Evolutionary conservation across 2,797 vertebrate species (phyloP).

Genomic region (Antrozous pallidus): DNA sequence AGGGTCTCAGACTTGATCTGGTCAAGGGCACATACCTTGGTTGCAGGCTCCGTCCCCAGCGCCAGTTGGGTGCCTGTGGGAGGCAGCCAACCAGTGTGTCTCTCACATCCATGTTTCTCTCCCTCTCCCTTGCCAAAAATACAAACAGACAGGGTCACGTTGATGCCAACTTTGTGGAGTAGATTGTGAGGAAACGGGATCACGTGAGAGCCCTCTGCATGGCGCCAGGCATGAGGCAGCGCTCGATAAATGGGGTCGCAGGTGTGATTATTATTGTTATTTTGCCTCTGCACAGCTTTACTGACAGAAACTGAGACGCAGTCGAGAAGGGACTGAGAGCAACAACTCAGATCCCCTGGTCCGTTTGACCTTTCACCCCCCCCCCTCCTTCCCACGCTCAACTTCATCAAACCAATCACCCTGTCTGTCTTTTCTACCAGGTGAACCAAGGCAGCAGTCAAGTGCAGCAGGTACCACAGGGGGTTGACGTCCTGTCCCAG

Average conservation of each 20-base stretch:
- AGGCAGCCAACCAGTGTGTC: too few species aligned
- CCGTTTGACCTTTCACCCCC: neutral
- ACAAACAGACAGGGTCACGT: neutral
- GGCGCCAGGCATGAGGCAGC: neutral
- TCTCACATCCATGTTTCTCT: too few species aligned
- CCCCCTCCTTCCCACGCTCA: too few species aligned
- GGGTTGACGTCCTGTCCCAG: rapidly evolving
- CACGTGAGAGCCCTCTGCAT: rapidly evolving
- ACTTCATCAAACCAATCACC: neutral
- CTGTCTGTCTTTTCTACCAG: constrained; percentile 25
- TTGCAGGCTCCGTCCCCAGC: too few species aligned
- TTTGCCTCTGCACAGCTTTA: neutral
- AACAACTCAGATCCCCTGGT: neutral
- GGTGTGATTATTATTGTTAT: neutral
- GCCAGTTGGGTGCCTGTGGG: too few species aligned
- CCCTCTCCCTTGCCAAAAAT: too few species aligned
- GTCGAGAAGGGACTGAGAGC: neutral
- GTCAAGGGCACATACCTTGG: too few species aligned
- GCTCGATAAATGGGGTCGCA: neutral
- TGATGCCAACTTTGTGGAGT: neutral
- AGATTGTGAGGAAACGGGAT: neutral
- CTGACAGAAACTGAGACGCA: neutral
- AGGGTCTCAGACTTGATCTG: too few species aligned
- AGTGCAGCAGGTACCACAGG: constrained; percentile 55
- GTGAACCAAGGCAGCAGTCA: neutral